A percentile compares a stretch with the other conserved stretches of the same genome.
phyloP scores from a whole-genome alignment of 2,888 invertebrate genomes.

The Acanthosepion esculentum region DNA sequence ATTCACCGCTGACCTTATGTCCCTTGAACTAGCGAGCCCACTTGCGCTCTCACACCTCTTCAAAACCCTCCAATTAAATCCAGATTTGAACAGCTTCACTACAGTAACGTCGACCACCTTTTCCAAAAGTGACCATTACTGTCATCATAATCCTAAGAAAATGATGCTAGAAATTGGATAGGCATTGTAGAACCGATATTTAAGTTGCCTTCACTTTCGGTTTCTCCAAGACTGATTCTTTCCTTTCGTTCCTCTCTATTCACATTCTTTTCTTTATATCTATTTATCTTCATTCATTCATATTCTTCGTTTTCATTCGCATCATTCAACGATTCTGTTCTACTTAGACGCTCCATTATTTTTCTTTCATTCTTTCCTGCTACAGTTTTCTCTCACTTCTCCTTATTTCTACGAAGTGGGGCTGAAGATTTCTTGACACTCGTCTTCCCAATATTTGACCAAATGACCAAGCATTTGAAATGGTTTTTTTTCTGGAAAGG shows the following conservation, averaged over 20 bases:
- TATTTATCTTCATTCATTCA: neutral
- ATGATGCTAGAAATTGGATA: neutral
- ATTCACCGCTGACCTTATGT: constrained; percentile 14
- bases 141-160: neutral
- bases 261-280: neutral
- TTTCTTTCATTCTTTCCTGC: too few species aligned
- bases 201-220: neutral
- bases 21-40: neutral
- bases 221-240: neutral
- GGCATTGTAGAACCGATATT: neutral
- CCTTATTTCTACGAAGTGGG: too few species aligned
- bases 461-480: too few species aligned
- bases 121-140: neutral
- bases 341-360: too few species aligned
- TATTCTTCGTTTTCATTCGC: too few species aligned
- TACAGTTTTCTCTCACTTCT: too few species aligned
- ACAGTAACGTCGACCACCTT: neutral
- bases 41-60: neutral
- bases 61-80: neutral
- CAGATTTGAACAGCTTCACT: neutral
- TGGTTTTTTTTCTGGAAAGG: too few species aligned
- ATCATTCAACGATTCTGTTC: too few species aligned
- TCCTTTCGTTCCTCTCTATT: neutral
- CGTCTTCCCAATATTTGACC: too few species aligned
- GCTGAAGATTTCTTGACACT: too few species aligned